These are phyloP conservation scores for Danaus melanippus DNA, from an alignment of 1,140 invertebrate species.

Conservation along the genomic window DNA sequence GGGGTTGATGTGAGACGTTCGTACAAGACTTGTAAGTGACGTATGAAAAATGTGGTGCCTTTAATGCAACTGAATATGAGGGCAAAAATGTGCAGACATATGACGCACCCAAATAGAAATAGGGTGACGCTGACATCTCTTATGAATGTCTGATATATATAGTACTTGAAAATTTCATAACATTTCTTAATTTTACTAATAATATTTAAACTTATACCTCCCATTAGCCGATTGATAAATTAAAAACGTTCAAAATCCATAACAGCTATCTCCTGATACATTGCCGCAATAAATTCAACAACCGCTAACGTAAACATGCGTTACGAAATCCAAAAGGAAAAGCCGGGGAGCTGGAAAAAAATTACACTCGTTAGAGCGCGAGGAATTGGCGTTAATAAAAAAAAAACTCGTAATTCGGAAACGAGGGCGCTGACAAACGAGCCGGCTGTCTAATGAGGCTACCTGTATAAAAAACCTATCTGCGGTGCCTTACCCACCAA, in stretches of 20 bases:
- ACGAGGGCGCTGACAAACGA: constrained; percentile 56
- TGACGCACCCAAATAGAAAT: constrained; percentile 39
- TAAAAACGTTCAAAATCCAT: not conserved
- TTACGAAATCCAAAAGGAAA: constrained; percentile 29
- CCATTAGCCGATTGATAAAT: no score
- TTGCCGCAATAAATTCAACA: constrained; percentile 17
- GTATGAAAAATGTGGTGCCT: constrained; percentile 52
- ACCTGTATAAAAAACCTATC: constrained; percentile 47
- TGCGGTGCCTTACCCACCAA: constrained; percentile 8
- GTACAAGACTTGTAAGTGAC: constrained; percentile 23
- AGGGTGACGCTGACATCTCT: constrained; percentile 36
- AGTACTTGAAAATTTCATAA: no score
- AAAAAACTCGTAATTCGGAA: constrained; percentile 46
- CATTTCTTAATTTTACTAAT: no score
- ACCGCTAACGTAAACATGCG: constrained; percentile 25
- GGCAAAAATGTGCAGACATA: constrained; percentile 44
- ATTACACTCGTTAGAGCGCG: constrained; percentile 50
- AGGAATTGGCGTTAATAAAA: constrained; percentile 64
- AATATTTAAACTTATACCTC: no score
- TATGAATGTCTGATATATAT: constrained; percentile 11
- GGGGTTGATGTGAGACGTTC: constrained; percentile 28
- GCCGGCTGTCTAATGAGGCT: constrained; percentile 43
- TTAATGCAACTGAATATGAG: constrained; percentile 59
- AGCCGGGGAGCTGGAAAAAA: constrained; percentile 36
- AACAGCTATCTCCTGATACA: constrained; percentile 12